A percentile compares a stretch with the other conserved stretches of the same genome.
Conservation (phyloP, 2,113 vertebrate species). For the Progne subis region DNA sequence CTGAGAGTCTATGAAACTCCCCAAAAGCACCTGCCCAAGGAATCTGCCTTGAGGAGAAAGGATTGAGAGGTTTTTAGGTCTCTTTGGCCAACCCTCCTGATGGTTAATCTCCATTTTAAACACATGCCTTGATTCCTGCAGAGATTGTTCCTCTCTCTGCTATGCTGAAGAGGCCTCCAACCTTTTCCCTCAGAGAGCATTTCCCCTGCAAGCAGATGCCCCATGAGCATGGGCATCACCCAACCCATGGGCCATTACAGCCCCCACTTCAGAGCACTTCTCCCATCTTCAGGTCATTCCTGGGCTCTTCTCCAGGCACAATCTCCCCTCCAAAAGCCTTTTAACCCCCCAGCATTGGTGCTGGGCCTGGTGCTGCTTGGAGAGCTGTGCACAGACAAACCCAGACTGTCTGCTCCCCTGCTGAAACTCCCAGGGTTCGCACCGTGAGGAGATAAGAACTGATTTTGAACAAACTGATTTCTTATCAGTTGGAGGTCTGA, state of each 20-base stretch:
- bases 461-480: neutral
- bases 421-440: neutral
- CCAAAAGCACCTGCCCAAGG: neutral
- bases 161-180: neutral
- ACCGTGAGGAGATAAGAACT: neutral
- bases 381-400: neutral
- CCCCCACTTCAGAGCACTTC: neutral
- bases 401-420: neutral
- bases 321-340: neutral
- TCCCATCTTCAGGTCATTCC: neutral
- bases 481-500: neutral
- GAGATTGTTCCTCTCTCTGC: neutral
- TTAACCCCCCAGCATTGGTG: neutral
- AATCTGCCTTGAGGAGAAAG: neutral
- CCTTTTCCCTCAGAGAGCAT: neutral
- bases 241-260: neutral
- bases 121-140: fast-evolving
- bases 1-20: neutral
- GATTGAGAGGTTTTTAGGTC: neutral
- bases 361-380: neutral
- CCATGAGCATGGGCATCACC: neutral
- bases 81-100: neutral
- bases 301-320: neutral
- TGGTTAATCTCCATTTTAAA: neutral
- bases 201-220: neutral